Percentiles rank a stretch among this genome's conserved stretches.
Evolutionary conservation across 2,113 vertebrate species (phyloP).

Genomic region (Beaufortia kweichowensis): DNA sequence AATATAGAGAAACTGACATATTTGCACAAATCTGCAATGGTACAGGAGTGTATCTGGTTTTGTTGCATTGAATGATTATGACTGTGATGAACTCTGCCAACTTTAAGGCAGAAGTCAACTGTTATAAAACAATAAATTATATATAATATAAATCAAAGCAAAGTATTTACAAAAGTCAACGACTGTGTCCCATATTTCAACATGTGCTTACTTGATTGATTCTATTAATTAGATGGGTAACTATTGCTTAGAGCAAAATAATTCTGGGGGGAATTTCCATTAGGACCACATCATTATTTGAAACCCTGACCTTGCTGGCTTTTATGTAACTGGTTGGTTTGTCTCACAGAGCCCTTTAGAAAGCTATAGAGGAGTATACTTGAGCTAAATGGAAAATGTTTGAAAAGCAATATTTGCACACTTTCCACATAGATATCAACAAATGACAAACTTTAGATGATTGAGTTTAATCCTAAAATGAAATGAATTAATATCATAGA

Average conservation of each 20-base stretch:
- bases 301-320: slow-evolving; percentile 43
- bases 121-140: neutral
- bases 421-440: neutral
- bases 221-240: neutral
- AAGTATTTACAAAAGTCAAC: neutral
- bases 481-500: too few species aligned
- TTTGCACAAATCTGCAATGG: too few species aligned
- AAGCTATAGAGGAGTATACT: neutral
- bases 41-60: too few species aligned
- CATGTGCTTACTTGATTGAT: neutral
- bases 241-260: neutral
- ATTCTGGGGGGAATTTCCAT: slow-evolving; percentile 9
- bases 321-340: slow-evolving; percentile 10
- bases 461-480: too few species aligned
- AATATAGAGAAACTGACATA: too few species aligned
- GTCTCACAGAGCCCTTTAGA: neutral
- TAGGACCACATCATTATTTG: slow-evolving; percentile 28
- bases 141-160: neutral
- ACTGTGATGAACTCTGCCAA: neutral
- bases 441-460: too few species aligned
- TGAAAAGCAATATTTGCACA: neutral
- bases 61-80: too few species aligned
- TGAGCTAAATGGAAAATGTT: neutral
- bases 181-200: neutral
- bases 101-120: neutral